Conservation (phyloP, 1,140 invertebrate genomes). For the Chionoecetes opilio region DNA sequence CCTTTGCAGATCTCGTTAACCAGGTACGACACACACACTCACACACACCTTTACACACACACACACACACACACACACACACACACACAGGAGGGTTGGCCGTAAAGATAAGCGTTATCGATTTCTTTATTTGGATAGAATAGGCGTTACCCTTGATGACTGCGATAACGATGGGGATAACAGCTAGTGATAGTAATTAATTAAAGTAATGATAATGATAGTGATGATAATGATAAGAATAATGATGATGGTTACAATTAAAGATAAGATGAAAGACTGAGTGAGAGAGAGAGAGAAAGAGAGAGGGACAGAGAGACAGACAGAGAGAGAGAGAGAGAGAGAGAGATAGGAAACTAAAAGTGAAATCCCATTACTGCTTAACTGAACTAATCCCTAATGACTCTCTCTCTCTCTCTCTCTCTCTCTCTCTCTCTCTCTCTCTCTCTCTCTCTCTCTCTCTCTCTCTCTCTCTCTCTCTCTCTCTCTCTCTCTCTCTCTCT, state of each 20-base stretch:
- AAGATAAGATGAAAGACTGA: background rate
- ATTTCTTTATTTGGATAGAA: too few relatives aligned
- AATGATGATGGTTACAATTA: background rate
- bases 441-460: too few relatives aligned
- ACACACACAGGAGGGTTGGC: background rate
- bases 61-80: conserved; percentile 14
- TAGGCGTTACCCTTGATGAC: too few relatives aligned
- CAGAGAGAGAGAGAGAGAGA: background rate
- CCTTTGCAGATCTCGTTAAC: background rate
- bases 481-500: too few relatives aligned
- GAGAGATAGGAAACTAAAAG: background rate
- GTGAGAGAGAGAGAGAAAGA: background rate
- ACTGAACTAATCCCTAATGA: background rate
- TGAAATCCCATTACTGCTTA: background rate
- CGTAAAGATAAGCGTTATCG: too few relatives aligned
- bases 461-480: too few relatives aligned
- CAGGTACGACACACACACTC: background rate
- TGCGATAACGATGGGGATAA: too few relatives aligned
- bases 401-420: background rate
- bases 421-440: too few relatives aligned
- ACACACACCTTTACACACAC: too few relatives aligned
- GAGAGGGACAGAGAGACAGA: too few relatives aligned
- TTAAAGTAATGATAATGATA: background rate
- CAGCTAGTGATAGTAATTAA: background rate
- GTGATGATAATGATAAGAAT: background rate